Percentiles rank a stretch among this genome's conserved stretches.
Evolutionary conservation across 2,797 vertebrate genomes (phyloP).

Genomic region (Sardinella longiceps): DNA sequence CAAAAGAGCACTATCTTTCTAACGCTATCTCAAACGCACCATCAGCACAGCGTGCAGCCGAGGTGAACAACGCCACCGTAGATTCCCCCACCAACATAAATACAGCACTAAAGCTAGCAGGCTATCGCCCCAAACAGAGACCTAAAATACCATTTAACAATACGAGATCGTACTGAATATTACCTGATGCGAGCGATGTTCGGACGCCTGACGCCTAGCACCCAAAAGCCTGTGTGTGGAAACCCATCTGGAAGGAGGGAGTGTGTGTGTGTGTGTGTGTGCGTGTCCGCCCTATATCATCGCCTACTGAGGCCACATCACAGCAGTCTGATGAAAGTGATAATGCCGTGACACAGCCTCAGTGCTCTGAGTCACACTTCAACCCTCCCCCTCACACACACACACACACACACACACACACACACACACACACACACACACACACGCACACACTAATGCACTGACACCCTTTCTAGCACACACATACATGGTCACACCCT

Average conservation of each 20-base stretch:
- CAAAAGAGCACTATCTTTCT: conserved; percentile 9
- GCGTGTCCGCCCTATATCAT: background rate
- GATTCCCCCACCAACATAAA: background rate
- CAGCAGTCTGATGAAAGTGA: background rate
- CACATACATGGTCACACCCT: too few species aligned
- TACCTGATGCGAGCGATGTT: background rate
- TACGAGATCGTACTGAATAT: background rate
- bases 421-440: background rate
- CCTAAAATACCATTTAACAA: background rate
- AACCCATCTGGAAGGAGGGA: background rate
- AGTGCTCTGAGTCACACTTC: background rate
- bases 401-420: background rate
- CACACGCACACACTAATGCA: background rate
- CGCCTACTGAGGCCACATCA: background rate
- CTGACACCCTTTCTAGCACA: too few species aligned
- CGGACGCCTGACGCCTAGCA: background rate
- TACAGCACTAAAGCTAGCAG: background rate
- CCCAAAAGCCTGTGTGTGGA: background rate
- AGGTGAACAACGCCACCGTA: background rate
- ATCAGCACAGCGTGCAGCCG: background rate
- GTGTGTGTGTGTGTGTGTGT: too few species aligned
- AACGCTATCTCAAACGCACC: background rate
- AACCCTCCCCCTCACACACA: background rate
- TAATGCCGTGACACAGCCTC: background rate
- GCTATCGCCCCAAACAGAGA: background rate